Conservation (phyloP, 2,113 vertebrate genomes). For the Corvus cornix region DNA sequence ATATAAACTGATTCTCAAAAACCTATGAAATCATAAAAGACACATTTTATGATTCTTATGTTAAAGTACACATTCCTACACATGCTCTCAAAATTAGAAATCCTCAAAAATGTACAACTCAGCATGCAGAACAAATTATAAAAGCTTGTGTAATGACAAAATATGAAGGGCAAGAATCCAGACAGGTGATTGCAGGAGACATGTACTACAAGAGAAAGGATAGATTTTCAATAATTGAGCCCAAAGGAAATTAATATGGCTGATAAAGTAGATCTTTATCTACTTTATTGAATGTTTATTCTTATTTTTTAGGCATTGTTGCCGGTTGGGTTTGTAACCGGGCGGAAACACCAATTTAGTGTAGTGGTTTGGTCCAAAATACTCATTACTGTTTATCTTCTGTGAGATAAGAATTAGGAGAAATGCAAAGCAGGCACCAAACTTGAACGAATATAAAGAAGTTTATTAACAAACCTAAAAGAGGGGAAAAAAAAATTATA, state of each 20-base stretch:
- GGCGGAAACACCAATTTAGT: too few relatives aligned
- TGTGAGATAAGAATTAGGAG: too few relatives aligned
- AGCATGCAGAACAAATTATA: not conserved
- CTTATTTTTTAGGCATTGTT: not conserved
- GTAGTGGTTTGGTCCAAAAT: too few relatives aligned
- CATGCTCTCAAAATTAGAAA: not conserved
- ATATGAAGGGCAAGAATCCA: not conserved
- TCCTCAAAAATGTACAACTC: not conserved
- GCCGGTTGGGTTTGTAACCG: too few relatives aligned
- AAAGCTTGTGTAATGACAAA: not conserved
- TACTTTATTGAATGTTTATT: not conserved
- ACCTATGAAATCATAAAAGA: not conserved
- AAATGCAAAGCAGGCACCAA: too few relatives aligned
- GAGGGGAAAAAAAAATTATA: too few relatives aligned
- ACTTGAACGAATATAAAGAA: too few relatives aligned
- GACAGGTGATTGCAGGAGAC: not conserved
- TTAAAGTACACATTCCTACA: not conserved
- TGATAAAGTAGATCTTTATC: not conserved
- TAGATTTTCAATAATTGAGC: not conserved
- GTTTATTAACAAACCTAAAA: too few relatives aligned
- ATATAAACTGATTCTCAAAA: not conserved
- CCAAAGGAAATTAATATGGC: not conserved
- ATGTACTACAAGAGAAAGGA: not conserved
- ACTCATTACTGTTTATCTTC: too few relatives aligned
- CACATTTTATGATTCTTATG: not conserved